phyloP scores from a whole-genome alignment of 1,140 invertebrate species.

The Acyrthosiphon pisum region DNA sequence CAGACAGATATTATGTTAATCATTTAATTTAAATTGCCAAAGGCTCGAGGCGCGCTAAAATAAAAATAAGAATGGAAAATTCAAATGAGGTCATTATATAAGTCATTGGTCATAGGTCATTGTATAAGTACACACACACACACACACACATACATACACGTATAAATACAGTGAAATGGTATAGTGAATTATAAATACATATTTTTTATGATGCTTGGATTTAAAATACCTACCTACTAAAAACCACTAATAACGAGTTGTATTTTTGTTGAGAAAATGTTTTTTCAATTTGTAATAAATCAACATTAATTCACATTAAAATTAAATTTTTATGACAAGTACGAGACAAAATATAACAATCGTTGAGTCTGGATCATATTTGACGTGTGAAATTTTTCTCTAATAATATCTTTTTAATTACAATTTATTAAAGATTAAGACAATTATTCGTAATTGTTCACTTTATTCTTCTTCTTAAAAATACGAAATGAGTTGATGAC shows the following conservation, averaged over 20 bases:
- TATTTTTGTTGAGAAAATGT: neutral
- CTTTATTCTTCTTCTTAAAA: too few relatives aligned
- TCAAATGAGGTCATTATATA: neutral
- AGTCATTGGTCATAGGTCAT: too few relatives aligned
- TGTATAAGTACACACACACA: too few relatives aligned
- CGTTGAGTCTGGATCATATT: too few relatives aligned
- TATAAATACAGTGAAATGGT: neutral
- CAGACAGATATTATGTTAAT: neutral
- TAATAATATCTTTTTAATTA: too few relatives aligned
- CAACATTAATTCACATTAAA: neutral
- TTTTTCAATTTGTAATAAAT: neutral
- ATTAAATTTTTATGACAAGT: neutral
- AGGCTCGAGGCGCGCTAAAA: neutral
- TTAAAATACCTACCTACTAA: neutral
- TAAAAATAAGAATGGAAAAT: neutral
- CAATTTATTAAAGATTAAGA: too few relatives aligned
- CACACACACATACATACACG: too few relatives aligned
- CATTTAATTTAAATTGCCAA: neutral
- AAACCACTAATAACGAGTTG: neutral
- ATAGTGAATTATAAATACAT: neutral
- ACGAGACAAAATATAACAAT: too few relatives aligned
- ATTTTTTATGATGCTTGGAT: neutral
- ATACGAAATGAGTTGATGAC: neutral
- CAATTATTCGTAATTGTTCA: too few relatives aligned
- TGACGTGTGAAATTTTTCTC: too few relatives aligned